Evolutionary conservation across 2,797 vertebrate species (phyloP), one percentile per base, ranked within the genome.

Genomic region (Chelon auratus): DNA sequence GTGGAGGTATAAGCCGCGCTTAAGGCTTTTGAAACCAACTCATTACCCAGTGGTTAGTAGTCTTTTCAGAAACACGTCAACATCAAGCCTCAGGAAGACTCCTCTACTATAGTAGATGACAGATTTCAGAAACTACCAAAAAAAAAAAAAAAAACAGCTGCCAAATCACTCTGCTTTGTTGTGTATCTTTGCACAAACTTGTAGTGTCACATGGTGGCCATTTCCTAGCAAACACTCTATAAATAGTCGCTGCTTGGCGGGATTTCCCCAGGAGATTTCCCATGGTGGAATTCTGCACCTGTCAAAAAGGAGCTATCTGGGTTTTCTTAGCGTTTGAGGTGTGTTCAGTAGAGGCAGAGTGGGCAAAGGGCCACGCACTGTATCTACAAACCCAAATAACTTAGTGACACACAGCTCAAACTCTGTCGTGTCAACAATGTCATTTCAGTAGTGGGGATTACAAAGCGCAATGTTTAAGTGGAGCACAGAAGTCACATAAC

Each of bases 121-220:
- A 65, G 54, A 47, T 48, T 69, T 73, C 68, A 70, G 62, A 43
- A 71, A 42, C 61, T 33, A 52, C 56, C 52, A 2, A 10, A 39
- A 74, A 78, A 87, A 83, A 43, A 15, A 4, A 6, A 43, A 43
- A 43, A 17, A 43, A 43, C 17, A 47, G 45, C 17, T 47, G 45
- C 45, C 9, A 42, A 9, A 40, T 22, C 13, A 15, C 18, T 42
- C 20, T 58, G 37, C 9, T 52, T 65, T 73, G 62, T 60, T 62
- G 20, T 45, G 20, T 66, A 47, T 22, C 37, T 72, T 40, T 52
- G 26, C 37, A 62, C 13, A n/a, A 18, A 42, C 11, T 39, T 47
- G 43, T 9, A 47, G n/a, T 18, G 17, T 59, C 50, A 39, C 45
- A 47, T 9, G 66, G 77, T 11, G 2, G 40, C 30, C 52, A 40